Evolutionary conservation across 2,888 invertebrate species (phyloP), one percentile per base, ranked within the genome.

Genomic region (Augochlorella aurata): DNA sequence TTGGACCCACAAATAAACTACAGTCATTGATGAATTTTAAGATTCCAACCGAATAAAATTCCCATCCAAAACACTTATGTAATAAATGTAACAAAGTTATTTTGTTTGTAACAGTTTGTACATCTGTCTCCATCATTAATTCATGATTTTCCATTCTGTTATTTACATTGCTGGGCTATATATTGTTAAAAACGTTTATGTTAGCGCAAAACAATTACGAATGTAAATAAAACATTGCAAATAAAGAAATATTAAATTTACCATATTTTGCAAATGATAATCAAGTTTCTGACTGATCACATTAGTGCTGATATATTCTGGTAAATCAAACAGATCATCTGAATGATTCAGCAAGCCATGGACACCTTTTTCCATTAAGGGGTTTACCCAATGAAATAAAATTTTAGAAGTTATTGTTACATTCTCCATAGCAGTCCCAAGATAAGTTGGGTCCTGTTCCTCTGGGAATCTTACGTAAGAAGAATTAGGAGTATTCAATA

Each of bases 321-420:
- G 98, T 75, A 98, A 94, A 92, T 98, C 97, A 94, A 96, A 98
- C 0, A 98, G 94, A 93, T 98, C 98, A 90, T 98, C 98, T 0
- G 97, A 94, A 89, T 95, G 95, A 86, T 95, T 95, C 54, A 98
- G 92, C 90, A 96, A 95, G 9, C 96, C 96, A 54, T 95, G 95
- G 21, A 96, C 94, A 0, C 98, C 98, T 94, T 98, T 98, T 79
- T 95, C 94, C 93, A 99, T 96, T 77, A 99, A 94, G 2, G 97
- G 97, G 85, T 96, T 95, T 1, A 98, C 98, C 99, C 99, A 99
- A 82, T 96, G 95, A 93, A 99, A 98, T 44, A 96, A 93, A n/a
- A 98, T 94, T 91, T 96, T 96, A 0, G 98, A 97, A 2, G 96
- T 90, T 91, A 95, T 95, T 74, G 95, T 95, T 18, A 95, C 94